phyloP scores from a whole-genome alignment of 2,888 invertebrate species.

The Dynastes tityus region DNA sequence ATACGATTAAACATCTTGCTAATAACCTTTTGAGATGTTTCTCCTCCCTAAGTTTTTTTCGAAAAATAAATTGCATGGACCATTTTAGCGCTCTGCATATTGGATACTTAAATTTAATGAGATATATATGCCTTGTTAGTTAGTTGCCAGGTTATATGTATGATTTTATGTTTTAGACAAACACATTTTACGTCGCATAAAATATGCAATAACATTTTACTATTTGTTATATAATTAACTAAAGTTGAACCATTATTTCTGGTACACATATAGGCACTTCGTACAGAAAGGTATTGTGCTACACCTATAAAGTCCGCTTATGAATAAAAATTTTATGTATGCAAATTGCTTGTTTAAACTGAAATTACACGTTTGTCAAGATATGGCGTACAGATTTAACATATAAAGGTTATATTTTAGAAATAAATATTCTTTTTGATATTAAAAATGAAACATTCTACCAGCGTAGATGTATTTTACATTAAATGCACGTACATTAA shows the following conservation, averaged over 20 bases:
- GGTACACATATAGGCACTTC: background rate
- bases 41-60: conserved; percentile 9
- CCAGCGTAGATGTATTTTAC: background rate
- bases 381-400: background rate
- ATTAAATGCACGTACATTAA: background rate
- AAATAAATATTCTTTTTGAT: no score
- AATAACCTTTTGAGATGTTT: background rate
- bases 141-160: conserved; percentile 15
- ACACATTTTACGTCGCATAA: conserved; percentile 36
- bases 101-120: conserved; percentile 44
- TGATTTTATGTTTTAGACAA: conserved; percentile 41
- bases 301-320: conserved; percentile 10
- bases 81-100: conserved; percentile 26
- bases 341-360: background rate
- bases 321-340: conserved; percentile 1
- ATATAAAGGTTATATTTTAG: background rate
- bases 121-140: conserved; percentile 30
- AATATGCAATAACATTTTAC: conserved; percentile 42
- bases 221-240: conserved; percentile 44
- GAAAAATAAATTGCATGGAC: conserved; percentile 24
- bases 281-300: conserved; percentile 1
- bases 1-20: no score
- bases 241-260: conserved; percentile 40
- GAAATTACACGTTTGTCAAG: background rate
- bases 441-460: background rate